A percentile compares a stretch with the other conserved stretches of the same genome.
These are phyloP conservation scores for Gila robusta DNA, from an alignment of 2,797 vertebrate genomes.

Conservation along the genomic window DNA sequence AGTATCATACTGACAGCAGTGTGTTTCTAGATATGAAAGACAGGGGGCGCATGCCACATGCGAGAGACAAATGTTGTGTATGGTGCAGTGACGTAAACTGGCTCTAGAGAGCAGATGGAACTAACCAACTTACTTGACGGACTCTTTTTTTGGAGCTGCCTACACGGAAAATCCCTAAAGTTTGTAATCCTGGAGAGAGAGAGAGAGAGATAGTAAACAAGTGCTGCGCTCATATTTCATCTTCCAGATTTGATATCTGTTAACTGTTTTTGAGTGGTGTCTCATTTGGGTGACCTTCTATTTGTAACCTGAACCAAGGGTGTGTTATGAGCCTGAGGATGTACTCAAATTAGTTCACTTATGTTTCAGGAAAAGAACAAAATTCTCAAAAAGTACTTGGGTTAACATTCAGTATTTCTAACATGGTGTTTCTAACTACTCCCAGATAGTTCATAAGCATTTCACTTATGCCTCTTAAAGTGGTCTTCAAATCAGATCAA, in stretches of 20 bases:
- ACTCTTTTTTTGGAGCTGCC: conserved; percentile 92
- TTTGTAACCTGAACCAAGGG: conserved; percentile 1
- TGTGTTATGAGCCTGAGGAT: conserved; percentile 1
- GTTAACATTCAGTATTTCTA: neutral
- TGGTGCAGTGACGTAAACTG: conserved; percentile 10
- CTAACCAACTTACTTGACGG: conserved; percentile 81
- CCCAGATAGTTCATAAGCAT: neutral
- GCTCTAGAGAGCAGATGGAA: conserved; percentile 50
- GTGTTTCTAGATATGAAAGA: conserved; percentile 4
- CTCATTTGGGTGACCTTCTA: neutral
- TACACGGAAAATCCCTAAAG: conserved; percentile 89
- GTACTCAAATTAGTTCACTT: neutral
- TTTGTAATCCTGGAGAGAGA: conserved; percentile 83
- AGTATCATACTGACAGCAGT: neutral
- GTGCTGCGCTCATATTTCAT: conserved; percentile 18
- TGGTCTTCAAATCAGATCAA: neutral
- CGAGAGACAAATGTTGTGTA: neutral
- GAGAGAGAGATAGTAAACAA: conserved; percentile 20
- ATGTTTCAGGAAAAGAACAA: neutral
- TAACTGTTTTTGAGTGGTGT: neutral
- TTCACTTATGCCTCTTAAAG: no score
- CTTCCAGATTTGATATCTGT: neutral
- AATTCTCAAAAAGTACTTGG: neutral
- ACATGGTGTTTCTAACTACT: neutral
- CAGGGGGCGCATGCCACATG: neutral